Evolutionary conservation across 53 echinoderm and acorn worm genomes (phyloP).

Genomic region (Echinometra lucunter): DNA sequence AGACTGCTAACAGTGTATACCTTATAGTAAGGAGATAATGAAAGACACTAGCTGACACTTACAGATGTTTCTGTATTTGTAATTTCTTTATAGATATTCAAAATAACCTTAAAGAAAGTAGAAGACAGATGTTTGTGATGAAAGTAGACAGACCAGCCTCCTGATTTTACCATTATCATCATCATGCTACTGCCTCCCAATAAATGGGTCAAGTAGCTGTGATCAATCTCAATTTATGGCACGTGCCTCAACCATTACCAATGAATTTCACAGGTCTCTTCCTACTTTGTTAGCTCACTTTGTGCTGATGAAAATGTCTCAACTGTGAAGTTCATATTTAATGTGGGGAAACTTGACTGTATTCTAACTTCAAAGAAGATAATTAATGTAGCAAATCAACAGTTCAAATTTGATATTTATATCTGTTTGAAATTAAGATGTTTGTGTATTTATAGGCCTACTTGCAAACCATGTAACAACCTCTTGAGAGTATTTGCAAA

Average conservation of each 20-base stretch:
- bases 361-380: neutral
- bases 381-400: too few relatives aligned
- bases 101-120: neutral
- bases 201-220: constrained; percentile 24
- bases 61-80: too few relatives aligned
- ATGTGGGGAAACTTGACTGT: neutral
- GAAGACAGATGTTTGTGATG: neutral
- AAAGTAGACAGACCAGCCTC: neutral
- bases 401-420: too few relatives aligned
- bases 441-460: too few relatives aligned
- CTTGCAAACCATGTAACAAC: neutral
- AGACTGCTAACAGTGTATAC: too few relatives aligned
- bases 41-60: too few relatives aligned
- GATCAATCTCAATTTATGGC: constrained; percentile 49
- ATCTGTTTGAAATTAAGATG: too few relatives aligned
- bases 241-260: neutral
- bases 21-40: too few relatives aligned
- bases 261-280: constrained; percentile 15
- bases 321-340: neutral
- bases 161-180: constrained; percentile 32
- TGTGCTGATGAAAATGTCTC: neutral
- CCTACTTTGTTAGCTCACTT: neutral
- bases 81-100: too few relatives aligned
- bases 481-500: neutral
- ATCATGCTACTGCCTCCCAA: neutral